Conservation (phyloP, 2,797 vertebrate species). For the Discoglossus pictus region DNA sequence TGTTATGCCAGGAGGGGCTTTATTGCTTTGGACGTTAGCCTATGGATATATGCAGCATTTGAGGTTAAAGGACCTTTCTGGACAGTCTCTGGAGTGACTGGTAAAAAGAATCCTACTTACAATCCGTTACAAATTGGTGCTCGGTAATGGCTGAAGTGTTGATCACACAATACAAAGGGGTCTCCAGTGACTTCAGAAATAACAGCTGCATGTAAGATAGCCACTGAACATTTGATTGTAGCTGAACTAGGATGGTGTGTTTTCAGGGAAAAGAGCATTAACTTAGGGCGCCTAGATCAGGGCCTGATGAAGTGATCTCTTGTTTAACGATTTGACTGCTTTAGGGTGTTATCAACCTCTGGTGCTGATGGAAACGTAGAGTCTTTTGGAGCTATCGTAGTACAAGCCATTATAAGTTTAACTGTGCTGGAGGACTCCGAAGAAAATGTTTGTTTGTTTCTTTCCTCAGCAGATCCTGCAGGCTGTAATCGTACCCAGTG, state of each 20-base stretch:
- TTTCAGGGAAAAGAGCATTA: conserved; percentile 66
- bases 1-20: conserved; percentile 54
- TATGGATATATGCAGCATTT: conserved; percentile 62
- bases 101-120: conserved; percentile 64
- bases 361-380: conserved; percentile 36
- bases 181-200: conserved; percentile 63
- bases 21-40: conserved; percentile 61
- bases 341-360: conserved; percentile 48
- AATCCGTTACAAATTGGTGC: conserved; percentile 69
- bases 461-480: conserved; percentile 27
- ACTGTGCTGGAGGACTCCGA: conserved; percentile 38
- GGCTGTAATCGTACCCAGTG: conserved; percentile 35
- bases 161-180: conserved; percentile 64
- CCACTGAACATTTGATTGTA: conserved; percentile 64
- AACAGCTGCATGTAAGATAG: conserved; percentile 68
- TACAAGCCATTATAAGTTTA: conserved; percentile 39
- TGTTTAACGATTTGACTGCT: conserved; percentile 57
- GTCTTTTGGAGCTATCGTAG: conserved; percentile 24
- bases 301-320: conserved; percentile 58
- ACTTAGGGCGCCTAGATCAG: conserved; percentile 57
- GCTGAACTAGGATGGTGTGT: conserved; percentile 65
- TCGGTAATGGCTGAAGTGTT: conserved; percentile 64
- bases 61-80: conserved; percentile 62
- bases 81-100: conserved; percentile 55
- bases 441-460: conserved; percentile 20